A percentile compares a stretch with the other conserved stretches of the same genome.
phyloP scores from a whole-genome alignment of 1,140 invertebrate species.

The Rhysida immarginata region DNA sequence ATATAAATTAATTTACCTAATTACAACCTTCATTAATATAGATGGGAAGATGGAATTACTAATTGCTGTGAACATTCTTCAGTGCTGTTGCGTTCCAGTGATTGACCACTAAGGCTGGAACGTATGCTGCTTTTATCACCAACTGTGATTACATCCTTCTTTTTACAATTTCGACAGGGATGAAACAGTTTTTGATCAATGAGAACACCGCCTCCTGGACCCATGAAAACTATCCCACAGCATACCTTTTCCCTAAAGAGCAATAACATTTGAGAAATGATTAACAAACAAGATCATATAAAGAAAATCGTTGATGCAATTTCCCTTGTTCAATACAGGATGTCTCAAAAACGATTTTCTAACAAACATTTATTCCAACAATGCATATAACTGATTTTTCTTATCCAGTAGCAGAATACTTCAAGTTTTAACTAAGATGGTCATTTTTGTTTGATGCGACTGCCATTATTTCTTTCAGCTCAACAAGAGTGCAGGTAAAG shows the following conservation, averaged over 20 bases:
- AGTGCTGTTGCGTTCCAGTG: background rate
- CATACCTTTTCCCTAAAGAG: conserved; percentile 48
- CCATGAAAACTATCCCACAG: conserved; percentile 54
- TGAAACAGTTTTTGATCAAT: conserved; percentile 44
- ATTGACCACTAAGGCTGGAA: background rate
- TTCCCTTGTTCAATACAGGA: background rate
- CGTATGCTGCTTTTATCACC: no score
- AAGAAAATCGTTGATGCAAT: background rate
- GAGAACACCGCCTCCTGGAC: conserved; percentile 45
- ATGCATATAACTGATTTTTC: background rate
- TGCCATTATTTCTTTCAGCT: no score
- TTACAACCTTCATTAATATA: background rate
- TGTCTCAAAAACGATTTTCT: background rate
- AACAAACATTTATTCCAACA: background rate
- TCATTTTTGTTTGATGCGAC: no score
- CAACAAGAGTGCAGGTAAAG: no score
- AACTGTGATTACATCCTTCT: background rate
- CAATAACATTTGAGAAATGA: conserved; percentile 12
- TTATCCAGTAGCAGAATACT: background rate
- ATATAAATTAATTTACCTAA: background rate
- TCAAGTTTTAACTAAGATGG: background rate
- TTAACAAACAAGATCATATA: background rate
- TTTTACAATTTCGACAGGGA: conserved; percentile 36
- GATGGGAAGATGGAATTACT: background rate
- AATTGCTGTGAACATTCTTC: background rate